Evolutionary conservation across 2,113 vertebrate genomes (phyloP), one percentile per base, ranked within the genome.

Genomic region (Leucopsar rothschildi): DNA sequence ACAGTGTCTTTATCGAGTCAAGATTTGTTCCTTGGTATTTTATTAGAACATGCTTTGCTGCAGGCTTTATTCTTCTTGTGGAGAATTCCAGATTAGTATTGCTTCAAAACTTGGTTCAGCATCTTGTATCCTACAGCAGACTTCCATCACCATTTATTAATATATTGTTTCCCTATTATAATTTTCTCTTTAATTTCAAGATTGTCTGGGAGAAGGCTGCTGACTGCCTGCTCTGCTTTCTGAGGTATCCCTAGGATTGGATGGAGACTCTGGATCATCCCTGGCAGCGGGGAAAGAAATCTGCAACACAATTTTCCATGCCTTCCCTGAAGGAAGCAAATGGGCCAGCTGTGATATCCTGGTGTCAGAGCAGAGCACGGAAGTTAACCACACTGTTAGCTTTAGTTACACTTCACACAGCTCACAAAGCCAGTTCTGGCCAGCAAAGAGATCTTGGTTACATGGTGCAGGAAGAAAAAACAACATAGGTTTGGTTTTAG

Each of bases 21-120:
- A 66, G 91, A 88, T 86, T 88, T 81, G 47, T 91, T 94, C 75
- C 86, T 93, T 63, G 33, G 27, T 90, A 15, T 90, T 83, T 90
- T 83, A 75, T 92, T 86, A 70, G 88, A 92, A 86, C 47, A 17
- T 66, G 35, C n/a, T 84, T 90, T 95, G 76, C 94, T 19, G 3
- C 27, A 2, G 94, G 80, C 82, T 90, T 37, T 90, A 56, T 44
- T 90, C 47, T 80, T 80, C 49, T 60, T 40, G 52, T 44, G 29
- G 53, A 85, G 87, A 92, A 85, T 82, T 89, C n/a, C 52, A 68
- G 29, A 75, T 91, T 83, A 47, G 17, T 88, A n/a, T 59, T 81
- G 33, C 77, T 88, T 92, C 35, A 71, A 63, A 92, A 72, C 59
- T 77, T 70, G 44, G 56, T 69, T 86, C 47, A 60, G 35, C 50